Base-by-base conservation (phyloP, 2,888 invertebrate species). In the Parnassius orleans region DNA sequence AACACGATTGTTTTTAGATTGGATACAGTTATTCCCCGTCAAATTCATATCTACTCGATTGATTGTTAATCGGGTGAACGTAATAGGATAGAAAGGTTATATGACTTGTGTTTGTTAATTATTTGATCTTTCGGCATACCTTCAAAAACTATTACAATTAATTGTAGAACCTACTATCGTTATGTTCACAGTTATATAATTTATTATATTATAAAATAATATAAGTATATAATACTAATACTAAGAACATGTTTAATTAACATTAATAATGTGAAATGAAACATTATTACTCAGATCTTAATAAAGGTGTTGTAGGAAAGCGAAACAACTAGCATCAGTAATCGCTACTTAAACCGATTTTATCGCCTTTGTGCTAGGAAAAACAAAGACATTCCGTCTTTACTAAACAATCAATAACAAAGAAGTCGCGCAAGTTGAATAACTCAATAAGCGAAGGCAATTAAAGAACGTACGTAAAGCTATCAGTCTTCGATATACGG, bases 401-500 rank as follows among this genome's bases (percentile, higher is more conserved):
- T 59, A 58, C 57, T 53, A 61, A 57, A 64, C 47, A 56, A 60
- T 52, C 53, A 64, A 57, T 47, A 57, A 57, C 48, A 47, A 56
- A 50, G 43, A 12, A 60, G 15, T 58, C 55, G 54, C 51, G 43
- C 55, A 51, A 55, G 58, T 53, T 57, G 57, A 69, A 69, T 72
- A 71, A 72, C 71, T 72, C 71, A 72, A 72, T 72, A 72, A 68
- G 65, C 55, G 65, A 71, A 72, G 68, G 69, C 68, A 72, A 73
- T 75, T 73, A 73, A 67, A 67, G 62, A 51, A 53, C 44, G 64
- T 63, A 69, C 65, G 70, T 69, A 70, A 68, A 69, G 70, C 68
- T 68, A 73, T 75, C 71, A 67, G 65, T 74, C 73, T 69, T 68
- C 70, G 59, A 58, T 52, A 52, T 60, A 62, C 57, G 52, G 63